Conservation (phyloP, 2,797 vertebrate genomes). For the Pseudochirops cupreus region DNA sequence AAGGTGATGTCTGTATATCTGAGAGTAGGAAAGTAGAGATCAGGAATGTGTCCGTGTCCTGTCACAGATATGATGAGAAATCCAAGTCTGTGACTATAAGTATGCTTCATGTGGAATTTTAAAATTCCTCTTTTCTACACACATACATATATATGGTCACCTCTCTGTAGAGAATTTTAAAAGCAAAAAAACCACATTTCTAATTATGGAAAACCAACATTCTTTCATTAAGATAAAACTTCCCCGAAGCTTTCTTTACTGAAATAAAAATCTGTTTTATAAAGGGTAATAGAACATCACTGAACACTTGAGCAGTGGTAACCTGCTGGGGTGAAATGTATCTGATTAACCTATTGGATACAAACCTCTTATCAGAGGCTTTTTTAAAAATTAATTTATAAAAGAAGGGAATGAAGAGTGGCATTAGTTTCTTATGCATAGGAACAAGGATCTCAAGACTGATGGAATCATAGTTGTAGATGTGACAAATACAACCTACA, state of each 20-base stretch:
- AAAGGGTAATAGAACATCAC: no score
- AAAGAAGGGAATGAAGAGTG: not conserved
- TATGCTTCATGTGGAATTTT: not conserved
- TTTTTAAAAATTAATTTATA: not conserved
- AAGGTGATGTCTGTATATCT: not conserved
- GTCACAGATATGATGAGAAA: not conserved
- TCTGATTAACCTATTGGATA: not conserved
- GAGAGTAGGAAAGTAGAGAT: not conserved
- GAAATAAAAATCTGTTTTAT: no score
- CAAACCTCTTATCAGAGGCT: not conserved
- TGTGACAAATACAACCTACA: not conserved
- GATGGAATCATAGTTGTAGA: not conserved
- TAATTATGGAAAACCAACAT: not conserved
- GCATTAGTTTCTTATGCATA: not conserved
- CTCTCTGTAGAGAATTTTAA: not conserved
- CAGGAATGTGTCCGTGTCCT: not conserved
- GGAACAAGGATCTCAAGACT: not conserved
- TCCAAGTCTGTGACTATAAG: not conserved
- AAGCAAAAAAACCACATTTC: not conserved
- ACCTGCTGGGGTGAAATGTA: not conserved
- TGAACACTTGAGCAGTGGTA: no score
- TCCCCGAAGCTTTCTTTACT: not conserved
- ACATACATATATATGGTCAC: not conserved
- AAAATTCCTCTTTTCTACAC: not conserved
- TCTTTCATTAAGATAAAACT: not conserved